A percentile compares a stretch with the other conserved stretches of the same genome.
These are phyloP conservation scores for Tricholaema leucomelas DNA, from an alignment of 2,113 vertebrate genomes.

Conservation along the genomic window DNA sequence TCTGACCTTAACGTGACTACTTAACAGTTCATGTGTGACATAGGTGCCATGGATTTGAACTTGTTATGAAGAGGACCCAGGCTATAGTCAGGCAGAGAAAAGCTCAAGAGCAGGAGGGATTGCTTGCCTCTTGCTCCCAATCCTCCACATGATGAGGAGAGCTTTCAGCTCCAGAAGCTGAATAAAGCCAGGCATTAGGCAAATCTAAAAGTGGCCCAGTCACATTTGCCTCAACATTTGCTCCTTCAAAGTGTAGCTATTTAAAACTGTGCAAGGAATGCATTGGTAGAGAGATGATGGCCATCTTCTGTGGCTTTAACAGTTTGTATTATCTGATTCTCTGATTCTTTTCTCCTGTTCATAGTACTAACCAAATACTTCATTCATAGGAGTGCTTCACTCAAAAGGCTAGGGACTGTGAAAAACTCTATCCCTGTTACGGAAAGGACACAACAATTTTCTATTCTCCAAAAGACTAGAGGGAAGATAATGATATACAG, in stretches of 20 bases:
- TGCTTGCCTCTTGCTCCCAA: fast-evolving
- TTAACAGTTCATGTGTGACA: not conserved
- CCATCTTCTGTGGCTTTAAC: not conserved
- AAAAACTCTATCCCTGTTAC: not conserved
- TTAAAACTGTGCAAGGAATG: not conserved
- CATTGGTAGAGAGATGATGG: fast-evolving
- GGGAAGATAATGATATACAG: not conserved
- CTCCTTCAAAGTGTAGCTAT: not conserved
- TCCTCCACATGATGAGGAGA: fast-evolving
- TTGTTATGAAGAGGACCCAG: fast-evolving
- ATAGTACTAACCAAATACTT: not conserved
- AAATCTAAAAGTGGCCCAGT: not conserved
- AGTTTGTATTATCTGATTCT: not conserved
- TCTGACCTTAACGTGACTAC: not conserved
- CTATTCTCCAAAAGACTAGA: not conserved
- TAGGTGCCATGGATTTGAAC: not conserved
- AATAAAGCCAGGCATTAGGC: not conserved
- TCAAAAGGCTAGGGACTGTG: not conserved
- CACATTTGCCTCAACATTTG: not conserved
- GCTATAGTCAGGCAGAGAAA: not conserved
- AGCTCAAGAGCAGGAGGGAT: not conserved
- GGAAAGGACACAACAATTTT: not conserved
- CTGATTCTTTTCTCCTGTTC: not conserved
- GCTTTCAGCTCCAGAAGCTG: not conserved
- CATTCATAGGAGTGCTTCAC: not conserved